phyloP scores from a whole-genome alignment of 2,113 vertebrate genomes.

The Corydoras maculifer region DNA sequence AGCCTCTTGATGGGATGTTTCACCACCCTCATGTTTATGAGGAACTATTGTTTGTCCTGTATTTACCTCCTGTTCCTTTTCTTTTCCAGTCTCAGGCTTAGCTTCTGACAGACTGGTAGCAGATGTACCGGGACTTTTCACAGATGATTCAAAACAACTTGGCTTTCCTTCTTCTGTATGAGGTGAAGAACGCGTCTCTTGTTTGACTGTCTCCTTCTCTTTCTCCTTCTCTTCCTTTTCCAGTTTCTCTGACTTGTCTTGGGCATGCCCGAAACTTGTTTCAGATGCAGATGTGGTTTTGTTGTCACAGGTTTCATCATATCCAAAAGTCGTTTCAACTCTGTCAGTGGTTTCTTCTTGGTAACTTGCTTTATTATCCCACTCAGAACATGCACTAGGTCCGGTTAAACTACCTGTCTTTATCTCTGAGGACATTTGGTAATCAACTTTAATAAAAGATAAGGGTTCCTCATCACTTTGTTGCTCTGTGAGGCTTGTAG shows the following conservation, averaged over 20 bases:
- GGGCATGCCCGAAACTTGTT: slow-evolving; percentile 49
- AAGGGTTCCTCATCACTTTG: slow-evolving; percentile 58
- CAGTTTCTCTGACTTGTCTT: slow-evolving; percentile 61
- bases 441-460: slow-evolving; percentile 55
- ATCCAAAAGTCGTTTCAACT: slow-evolving; percentile 73
- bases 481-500: slow-evolving; percentile 53
- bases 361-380: slow-evolving; percentile 54
- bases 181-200: slow-evolving; percentile 11
- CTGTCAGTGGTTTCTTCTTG: slow-evolving; percentile 63
- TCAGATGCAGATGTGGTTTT: slow-evolving; percentile 53
- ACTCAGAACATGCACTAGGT: slow-evolving; percentile 49
- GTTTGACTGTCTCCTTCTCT: slow-evolving; percentile 18
- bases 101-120: slow-evolving; percentile 12
- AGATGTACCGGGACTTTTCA: slow-evolving; percentile 22
- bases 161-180: slow-evolving; percentile 11
- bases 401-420: slow-evolving; percentile 51
- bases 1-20: no score
- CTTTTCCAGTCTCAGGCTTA: slow-evolving; percentile 38
- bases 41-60: slow-evolving; percentile 23
- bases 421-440: slow-evolving; percentile 54
- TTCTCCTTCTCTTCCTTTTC: slow-evolving; percentile 53
- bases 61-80: slow-evolving; percentile 43
- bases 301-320: slow-evolving; percentile 75
- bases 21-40: slow-evolving; percentile 34
- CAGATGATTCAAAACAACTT: slow-evolving; percentile 11